These are phyloP conservation scores for Euura lappo DNA, from an alignment of 1,140 invertebrate species.

Conservation along the genomic window DNA sequence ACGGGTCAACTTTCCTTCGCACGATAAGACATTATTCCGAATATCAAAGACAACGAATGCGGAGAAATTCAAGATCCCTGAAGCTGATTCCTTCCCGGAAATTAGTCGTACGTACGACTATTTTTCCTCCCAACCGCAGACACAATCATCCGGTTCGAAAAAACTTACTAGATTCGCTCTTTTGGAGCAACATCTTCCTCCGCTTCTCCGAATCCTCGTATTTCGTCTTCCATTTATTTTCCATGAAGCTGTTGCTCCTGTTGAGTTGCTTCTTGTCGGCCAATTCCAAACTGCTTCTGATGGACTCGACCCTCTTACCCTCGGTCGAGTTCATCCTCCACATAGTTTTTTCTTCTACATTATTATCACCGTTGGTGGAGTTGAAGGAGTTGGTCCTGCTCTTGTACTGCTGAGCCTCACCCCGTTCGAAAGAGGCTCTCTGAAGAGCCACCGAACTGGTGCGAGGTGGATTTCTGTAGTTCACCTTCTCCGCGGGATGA, in stretches of 20 bases:
- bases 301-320: conserved; percentile 8
- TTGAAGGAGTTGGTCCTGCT: conserved; percentile 29
- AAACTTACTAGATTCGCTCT: conserved; percentile 70
- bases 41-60: no score
- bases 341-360: conserved; percentile 17
- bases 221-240: conserved; percentile 67
- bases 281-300: conserved; percentile 21
- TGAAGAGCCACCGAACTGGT: conserved; percentile 50
- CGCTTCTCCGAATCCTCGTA: conserved; percentile 72
- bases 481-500: conserved; percentile 1
- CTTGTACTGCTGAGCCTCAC: conserved; percentile 37
- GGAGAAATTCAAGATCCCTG: no score
- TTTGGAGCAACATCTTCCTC: conserved; percentile 68
- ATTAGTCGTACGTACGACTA: no score
- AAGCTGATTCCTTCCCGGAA: no score
- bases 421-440: conserved; percentile 51
- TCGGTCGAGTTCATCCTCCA: conserved; percentile 15
- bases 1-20: no score
- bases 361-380: conserved; percentile 21
- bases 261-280: conserved; percentile 29
- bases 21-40: no score
- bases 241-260: conserved; percentile 43
- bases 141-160: no score
- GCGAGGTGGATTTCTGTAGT: conserved; percentile 8
- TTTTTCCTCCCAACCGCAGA: no score